Evolutionary conservation across 2,888 invertebrate species (phyloP), one percentile per base, ranked within the genome.

Genomic region (Drosophila affinis): DNA sequence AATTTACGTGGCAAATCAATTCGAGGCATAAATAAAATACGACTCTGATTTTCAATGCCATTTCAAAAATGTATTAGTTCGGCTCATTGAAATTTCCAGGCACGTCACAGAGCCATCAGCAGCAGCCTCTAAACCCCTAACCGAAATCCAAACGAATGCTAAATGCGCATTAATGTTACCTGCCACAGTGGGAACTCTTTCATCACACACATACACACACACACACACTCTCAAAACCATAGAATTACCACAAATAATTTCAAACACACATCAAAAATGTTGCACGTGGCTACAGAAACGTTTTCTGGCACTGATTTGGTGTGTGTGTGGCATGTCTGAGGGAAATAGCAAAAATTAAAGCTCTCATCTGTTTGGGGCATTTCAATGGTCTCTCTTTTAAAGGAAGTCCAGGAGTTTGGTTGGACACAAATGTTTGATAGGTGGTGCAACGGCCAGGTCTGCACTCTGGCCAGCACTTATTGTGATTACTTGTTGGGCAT

Each of bases 91-190:
- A 70, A 72, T 86, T 86, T 79, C 83, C 51, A 62, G 56, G 78
- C 83, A 84, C 88, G 88, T 78, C 80, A 78, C 76, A 70, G 59
- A 77, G 65, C 70, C 86, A 77, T 75, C 79, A 80, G 49, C 75
- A 62, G 59, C 77, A 39, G 39, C 24, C 34, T 21, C 64, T 9
- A 18, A 21, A 5, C 56, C 48, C 48, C 18, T 58, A 18, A 44
- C 32, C 14, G 27, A 21, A 21, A 21, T 1, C 49, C 47, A 57
- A 57, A 39, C 52, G 56, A 68, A 64, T 65, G 52, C 32, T 55
- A 72, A 72, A 64, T 72, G 65, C 65, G 72, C 72, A 72, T 72
- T 72, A 73, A 59, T 55, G 58, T 55, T 72, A 58, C 71, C 74
- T 64, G 46, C 51, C 58, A 46, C 48, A 69, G 67, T 39, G 24